These are phyloP conservation scores for Cydia fagiglandana DNA, from an alignment of 1,140 invertebrate genomes.

Conservation along the genomic window DNA sequence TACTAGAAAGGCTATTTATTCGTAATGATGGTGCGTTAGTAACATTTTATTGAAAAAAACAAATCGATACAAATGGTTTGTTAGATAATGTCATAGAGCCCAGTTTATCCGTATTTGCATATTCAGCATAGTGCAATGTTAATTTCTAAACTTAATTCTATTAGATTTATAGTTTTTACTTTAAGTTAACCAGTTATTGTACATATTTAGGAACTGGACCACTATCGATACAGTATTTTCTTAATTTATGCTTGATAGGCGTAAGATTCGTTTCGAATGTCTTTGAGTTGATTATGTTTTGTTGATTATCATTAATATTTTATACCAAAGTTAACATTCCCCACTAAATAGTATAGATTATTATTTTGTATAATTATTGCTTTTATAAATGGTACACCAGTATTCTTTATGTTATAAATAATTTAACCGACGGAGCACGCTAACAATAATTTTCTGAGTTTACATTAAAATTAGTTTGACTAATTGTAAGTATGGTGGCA, in stretches of 20 bases:
- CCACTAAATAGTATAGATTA: conserved; percentile 73
- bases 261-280: conserved; percentile 70
- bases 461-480: conserved; percentile 54
- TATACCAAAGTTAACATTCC: conserved; percentile 79
- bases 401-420: conserved; percentile 57
- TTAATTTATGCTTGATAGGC: conserved; percentile 73
- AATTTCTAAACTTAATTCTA: conserved; percentile 36
- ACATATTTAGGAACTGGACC: conserved; percentile 69
- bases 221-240: conserved; percentile 73
- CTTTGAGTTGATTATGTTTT: conserved; percentile 74
- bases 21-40: conserved; percentile 58
- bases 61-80: conserved; percentile 46
- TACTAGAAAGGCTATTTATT: conserved; percentile 59
- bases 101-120: conserved; percentile 46
- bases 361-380: conserved; percentile 56
- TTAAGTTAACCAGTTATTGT: conserved; percentile 65
- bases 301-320: conserved; percentile 78
- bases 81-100: conserved; percentile 50
- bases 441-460: conserved; percentile 67
- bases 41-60: conserved; percentile 37
- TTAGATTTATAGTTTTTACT: conserved; percentile 38
- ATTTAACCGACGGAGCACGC: conserved; percentile 54
- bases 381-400: conserved; percentile 59
- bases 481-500: conserved; percentile 8
- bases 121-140: conserved; percentile 55